phyloP scores from a whole-genome alignment of 2,888 invertebrate species.

The Heliconius ismenius region DNA sequence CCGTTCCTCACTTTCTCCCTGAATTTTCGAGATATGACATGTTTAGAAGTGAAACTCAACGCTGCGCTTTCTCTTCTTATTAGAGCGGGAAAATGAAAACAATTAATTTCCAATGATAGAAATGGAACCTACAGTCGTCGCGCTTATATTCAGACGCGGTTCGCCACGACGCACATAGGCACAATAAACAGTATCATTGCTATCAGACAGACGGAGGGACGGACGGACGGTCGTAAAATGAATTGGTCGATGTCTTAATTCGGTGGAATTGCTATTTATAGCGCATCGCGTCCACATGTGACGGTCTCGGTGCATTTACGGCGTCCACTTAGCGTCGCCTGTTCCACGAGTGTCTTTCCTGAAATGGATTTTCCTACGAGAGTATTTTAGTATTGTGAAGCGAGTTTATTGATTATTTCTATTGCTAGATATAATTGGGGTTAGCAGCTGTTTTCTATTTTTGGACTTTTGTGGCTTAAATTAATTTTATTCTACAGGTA shows the following conservation, averaged over 20 bases:
- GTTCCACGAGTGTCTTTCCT: background rate
- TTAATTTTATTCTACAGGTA: background rate
- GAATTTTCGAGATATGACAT: no score
- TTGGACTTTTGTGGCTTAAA: background rate
- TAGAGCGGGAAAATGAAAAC: no score
- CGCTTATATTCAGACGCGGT: background rate
- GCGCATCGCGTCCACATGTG: conserved; percentile 31
- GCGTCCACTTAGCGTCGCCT: conserved; percentile 19
- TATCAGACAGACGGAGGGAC: conserved; percentile 26
- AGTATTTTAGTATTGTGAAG: background rate
- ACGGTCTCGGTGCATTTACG: conserved; percentile 31
- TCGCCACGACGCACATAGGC: background rate
- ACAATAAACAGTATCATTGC: conserved; percentile 21
- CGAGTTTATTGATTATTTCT: conserved; percentile 4
- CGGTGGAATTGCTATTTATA: conserved; percentile 50
- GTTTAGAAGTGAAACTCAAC: no score
- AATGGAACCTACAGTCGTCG: background rate
- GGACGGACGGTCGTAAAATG: conserved; percentile 45
- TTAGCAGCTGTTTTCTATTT: background rate
- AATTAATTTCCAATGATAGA: no score
- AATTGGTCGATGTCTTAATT: conserved; percentile 52
- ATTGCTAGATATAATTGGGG: background rate
- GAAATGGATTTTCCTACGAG: background rate
- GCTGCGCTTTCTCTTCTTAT: no score
- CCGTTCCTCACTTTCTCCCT: no score